Conservation (phyloP, 2,797 vertebrate genomes). For the Amniataba percoides region DNA sequence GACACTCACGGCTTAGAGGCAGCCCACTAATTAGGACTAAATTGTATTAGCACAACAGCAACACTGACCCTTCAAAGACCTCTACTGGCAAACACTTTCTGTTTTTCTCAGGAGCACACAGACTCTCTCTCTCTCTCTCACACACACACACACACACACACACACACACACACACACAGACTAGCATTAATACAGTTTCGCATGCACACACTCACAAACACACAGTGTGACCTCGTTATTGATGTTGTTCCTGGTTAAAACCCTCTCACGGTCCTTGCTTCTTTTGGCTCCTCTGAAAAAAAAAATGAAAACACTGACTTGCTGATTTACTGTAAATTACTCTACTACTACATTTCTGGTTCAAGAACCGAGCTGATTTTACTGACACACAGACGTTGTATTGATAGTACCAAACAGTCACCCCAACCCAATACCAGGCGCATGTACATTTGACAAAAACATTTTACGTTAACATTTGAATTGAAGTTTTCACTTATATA, state of each 20-base stretch:
- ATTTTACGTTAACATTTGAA: too few relatives aligned
- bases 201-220: constrained; percentile 13
- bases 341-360: constrained; percentile 1
- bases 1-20: constrained; percentile 62
- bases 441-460: background rate
- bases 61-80: constrained; percentile 57
- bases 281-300: constrained; percentile 37
- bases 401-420: background rate
- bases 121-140: too few relatives aligned
- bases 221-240: constrained; percentile 63
- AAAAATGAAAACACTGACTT: background rate
- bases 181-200: constrained; percentile 11
- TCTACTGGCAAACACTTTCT: background rate
- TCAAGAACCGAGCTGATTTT: background rate
- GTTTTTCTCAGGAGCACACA: constrained; percentile 14
- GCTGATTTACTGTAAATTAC: constrained; percentile 9
- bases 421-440: background rate
- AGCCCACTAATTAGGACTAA: constrained; percentile 75
- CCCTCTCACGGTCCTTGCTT: constrained; percentile 72
- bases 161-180: background rate
- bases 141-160: background rate
- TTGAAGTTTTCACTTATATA: too few relatives aligned
- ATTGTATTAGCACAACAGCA: constrained; percentile 72
- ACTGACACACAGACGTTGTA: background rate
- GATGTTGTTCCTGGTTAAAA: constrained; percentile 69